Percentiles rank a stretch among this genome's conserved stretches.
These are phyloP conservation scores for Leucoptera coffeella DNA, from an alignment of 2,888 invertebrate species.

Conservation along the genomic window DNA sequence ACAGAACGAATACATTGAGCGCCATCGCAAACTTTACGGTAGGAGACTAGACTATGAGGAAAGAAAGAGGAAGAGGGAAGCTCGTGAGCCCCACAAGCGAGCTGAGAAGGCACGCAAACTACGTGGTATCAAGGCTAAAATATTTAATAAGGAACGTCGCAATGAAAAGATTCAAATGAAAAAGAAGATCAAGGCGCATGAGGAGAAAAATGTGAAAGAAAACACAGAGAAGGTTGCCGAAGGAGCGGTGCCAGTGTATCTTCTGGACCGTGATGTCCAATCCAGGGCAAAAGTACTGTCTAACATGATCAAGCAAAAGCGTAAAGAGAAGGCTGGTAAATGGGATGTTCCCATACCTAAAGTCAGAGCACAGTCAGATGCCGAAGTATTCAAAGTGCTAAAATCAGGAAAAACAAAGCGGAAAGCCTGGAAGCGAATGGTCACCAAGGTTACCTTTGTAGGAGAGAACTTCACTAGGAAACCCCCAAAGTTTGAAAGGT, in stretches of 20 bases:
- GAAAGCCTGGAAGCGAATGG: constrained; percentile 99
- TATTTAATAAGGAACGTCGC: constrained; percentile 93
- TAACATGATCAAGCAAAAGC: constrained; percentile 98
- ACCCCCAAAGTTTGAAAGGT: constrained; percentile 98
- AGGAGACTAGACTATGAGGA: constrained; percentile 97
- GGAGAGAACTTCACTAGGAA: constrained; percentile 98
- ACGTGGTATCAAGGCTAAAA: constrained; percentile 93
- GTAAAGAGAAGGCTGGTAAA: constrained; percentile 99
- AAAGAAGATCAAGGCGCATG: constrained; percentile 96
- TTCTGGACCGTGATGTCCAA: constrained; percentile 95
- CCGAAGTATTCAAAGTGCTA: constrained; percentile 92
- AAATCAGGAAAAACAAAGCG: constrained; percentile 87
- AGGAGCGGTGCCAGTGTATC: constrained; percentile 91
- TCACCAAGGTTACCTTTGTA: constrained; percentile 96
- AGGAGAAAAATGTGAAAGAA: constrained; percentile 86
- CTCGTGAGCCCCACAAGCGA: constrained; percentile 86
- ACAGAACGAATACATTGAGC: constrained; percentile 99
- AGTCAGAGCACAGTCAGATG: constrained; percentile 93
- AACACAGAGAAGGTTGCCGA: constrained; percentile 79
- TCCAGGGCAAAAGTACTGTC: constrained; percentile 92
- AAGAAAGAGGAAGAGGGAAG: constrained; percentile 90
- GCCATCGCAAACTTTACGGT: constrained; percentile 94
- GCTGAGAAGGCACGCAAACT: constrained; percentile 88
- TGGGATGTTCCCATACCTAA: constrained; percentile 99
- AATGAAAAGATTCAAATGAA: constrained; percentile 99